These are phyloP conservation scores for Agrotis puta DNA, from an alignment of 2,888 invertebrate genomes.

Conservation along the genomic window DNA sequence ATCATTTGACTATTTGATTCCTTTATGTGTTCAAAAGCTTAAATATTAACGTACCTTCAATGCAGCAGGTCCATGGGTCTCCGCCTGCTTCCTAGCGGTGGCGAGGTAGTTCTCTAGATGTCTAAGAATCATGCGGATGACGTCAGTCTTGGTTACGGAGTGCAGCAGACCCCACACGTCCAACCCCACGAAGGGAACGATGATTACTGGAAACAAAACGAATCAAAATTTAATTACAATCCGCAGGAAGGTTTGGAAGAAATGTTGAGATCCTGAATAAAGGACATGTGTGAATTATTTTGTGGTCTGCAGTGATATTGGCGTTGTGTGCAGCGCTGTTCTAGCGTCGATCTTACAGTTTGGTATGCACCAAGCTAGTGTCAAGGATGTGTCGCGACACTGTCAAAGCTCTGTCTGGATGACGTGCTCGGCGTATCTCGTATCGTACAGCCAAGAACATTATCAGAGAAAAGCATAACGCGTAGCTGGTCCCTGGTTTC, in stretches of 20 bases:
- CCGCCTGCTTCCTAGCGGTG: slow-evolving; percentile 91
- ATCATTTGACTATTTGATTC: too few relatives aligned
- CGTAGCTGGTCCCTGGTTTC: too few relatives aligned
- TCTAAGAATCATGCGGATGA: slow-evolving; percentile 93
- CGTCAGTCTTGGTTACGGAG: slow-evolving; percentile 93
- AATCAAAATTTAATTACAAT: background rate
- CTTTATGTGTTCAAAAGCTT: background rate
- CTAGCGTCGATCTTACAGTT: too few relatives aligned
- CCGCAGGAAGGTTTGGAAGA: too few relatives aligned
- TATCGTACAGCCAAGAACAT: too few relatives aligned
- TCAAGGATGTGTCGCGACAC: too few relatives aligned
- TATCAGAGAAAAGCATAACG: too few relatives aligned
- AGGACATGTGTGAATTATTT: background rate
- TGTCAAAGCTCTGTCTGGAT: too few relatives aligned
- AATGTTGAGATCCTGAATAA: background rate
- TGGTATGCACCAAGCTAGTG: too few relatives aligned
- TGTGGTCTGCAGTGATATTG: too few relatives aligned
- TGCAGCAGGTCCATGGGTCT: slow-evolving; percentile 92
- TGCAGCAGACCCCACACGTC: slow-evolving; percentile 96
- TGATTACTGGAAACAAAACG: slow-evolving; percentile 92
- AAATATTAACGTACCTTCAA: slow-evolving; percentile 79
- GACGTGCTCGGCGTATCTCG: too few relatives aligned
- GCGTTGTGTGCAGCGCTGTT: too few relatives aligned
- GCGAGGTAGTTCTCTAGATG: slow-evolving; percentile 93
- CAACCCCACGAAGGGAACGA: slow-evolving; percentile 95